A percentile compares a stretch with the other conserved stretches of the same genome.
Conservation (phyloP, 2,797 vertebrate genomes). For the Hydrocynus forskahlii region DNA sequence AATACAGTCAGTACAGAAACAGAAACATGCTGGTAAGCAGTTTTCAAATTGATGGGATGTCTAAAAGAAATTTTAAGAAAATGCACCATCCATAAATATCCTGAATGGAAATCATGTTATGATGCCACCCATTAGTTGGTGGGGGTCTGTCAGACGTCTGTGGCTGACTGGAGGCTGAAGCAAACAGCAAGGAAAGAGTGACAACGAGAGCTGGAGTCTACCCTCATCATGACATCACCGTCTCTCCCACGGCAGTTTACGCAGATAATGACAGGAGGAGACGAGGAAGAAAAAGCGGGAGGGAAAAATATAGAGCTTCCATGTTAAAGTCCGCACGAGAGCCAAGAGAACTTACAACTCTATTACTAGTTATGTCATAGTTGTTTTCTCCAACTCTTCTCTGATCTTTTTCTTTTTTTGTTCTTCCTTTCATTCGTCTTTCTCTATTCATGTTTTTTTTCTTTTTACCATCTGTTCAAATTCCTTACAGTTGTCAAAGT, state of each 20-base stretch:
- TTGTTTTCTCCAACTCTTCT: background rate
- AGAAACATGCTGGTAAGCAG: background rate
- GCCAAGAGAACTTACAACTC: background rate
- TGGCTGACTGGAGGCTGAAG: slow-evolving; percentile 5
- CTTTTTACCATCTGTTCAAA: background rate
- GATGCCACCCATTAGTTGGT: background rate
- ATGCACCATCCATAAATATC: background rate
- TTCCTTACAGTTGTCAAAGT: no score
- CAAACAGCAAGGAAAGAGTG: slow-evolving; percentile 35
- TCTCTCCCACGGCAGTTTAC: slow-evolving; percentile 24
- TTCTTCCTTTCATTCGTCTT: background rate
- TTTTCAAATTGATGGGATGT: background rate
- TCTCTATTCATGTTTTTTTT: background rate
- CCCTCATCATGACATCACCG: slow-evolving; percentile 36
- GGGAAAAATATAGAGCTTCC: background rate
- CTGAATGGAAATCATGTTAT: background rate
- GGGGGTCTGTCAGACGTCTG: slow-evolving; percentile 11
- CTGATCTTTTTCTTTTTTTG: background rate
- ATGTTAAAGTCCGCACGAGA: background rate
- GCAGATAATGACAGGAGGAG: slow-evolving; percentile 24
- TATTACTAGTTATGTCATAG: background rate
- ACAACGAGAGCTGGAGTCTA: slow-evolving; percentile 24
- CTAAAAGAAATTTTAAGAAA: background rate
- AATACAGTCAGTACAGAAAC: background rate
- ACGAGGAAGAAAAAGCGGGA: background rate